These are phyloP conservation scores for Saccostrea cuccullata DNA, from an alignment of 1,140 invertebrate genomes.

Conservation along the genomic window DNA sequence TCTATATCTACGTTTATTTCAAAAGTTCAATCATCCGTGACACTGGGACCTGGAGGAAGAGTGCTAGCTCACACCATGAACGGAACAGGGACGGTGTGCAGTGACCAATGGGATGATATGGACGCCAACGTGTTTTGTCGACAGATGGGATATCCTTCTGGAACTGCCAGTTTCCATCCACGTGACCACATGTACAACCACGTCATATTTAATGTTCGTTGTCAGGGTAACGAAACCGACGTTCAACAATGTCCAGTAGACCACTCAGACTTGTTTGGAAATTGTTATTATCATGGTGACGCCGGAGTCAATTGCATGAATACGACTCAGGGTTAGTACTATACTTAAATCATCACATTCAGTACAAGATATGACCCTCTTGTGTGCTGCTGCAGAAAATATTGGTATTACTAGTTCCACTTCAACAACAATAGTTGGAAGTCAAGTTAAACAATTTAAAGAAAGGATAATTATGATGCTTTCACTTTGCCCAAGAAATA, in stretches of 20 bases:
- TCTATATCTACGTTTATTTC: background rate
- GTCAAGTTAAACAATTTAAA: too few relatives aligned
- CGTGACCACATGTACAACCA: background rate
- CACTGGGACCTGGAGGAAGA: background rate
- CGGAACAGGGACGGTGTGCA: conserved; percentile 3
- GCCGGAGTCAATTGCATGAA: background rate
- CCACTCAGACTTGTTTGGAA: background rate
- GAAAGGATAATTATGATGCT: too few relatives aligned
- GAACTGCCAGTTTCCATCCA: background rate
- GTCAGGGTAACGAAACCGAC: background rate
- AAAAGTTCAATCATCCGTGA: background rate
- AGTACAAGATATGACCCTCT: background rate
- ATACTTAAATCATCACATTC: background rate
- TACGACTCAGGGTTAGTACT: background rate
- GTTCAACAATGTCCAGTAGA: background rate
- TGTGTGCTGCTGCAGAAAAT: too few relatives aligned
- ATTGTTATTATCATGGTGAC: background rate
- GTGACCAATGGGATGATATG: background rate
- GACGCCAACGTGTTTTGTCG: background rate
- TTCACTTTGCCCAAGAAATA: too few relatives aligned
- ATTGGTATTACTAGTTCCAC: too few relatives aligned
- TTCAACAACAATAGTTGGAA: too few relatives aligned
- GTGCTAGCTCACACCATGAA: background rate
- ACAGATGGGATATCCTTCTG: conserved; percentile 8
- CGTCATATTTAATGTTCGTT: background rate